Percentiles rank a stretch among this genome's conserved stretches.
These are phyloP conservation scores for Lasioglossum malachurum DNA, from an alignment of 2,888 invertebrate species.

Conservation along the genomic window DNA sequence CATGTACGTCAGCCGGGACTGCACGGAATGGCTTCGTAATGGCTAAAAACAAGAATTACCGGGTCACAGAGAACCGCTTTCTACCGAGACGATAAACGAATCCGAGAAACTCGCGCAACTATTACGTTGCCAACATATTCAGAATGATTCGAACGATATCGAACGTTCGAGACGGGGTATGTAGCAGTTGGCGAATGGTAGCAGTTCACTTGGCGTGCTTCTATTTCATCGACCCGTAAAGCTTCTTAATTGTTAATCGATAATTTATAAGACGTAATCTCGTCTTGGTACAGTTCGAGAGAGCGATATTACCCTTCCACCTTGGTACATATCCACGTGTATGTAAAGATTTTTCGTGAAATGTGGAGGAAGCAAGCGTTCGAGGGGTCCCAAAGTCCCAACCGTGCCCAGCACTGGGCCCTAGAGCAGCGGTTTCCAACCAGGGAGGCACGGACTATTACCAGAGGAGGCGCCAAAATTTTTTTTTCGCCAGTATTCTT, in stretches of 20 bases:
- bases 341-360: background rate
- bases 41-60: background rate
- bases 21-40: background rate
- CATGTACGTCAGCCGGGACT: background rate
- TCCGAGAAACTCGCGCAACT: background rate
- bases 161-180: background rate
- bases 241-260: constrained; percentile 7
- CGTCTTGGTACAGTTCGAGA: background rate
- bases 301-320: background rate
- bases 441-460: too few relatives aligned
- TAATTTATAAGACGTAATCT: background rate
- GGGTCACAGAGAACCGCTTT: background rate
- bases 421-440: too few relatives aligned
- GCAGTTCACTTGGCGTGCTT: background rate
- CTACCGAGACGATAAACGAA: background rate
- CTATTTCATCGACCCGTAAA: background rate
- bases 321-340: too few relatives aligned
- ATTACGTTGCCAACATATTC: background rate
- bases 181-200: background rate
- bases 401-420: too few relatives aligned
- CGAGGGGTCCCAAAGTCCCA: too few relatives aligned
- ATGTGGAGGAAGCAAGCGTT: too few relatives aligned
- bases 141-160: background rate
- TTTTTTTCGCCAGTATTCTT: too few relatives aligned
- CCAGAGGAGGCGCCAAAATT: too few relatives aligned